phyloP scores from a whole-genome alignment of 2,797 vertebrate genomes.

The Podarcis siculus region DNA sequence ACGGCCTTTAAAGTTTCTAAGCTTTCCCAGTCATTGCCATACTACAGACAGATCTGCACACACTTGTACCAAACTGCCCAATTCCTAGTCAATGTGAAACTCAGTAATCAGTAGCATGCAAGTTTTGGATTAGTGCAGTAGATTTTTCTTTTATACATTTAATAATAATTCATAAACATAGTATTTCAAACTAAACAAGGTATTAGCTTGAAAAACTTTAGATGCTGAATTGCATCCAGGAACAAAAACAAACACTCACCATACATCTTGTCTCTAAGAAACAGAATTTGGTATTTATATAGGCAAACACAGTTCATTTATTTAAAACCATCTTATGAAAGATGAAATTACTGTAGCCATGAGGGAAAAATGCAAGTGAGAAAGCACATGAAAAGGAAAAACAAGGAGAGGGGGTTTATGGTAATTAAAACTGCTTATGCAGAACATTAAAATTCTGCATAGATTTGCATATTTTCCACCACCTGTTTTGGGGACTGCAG shows the following conservation, averaged over 20 bases:
- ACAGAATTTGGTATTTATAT: conserved; percentile 38
- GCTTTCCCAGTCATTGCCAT: not conserved
- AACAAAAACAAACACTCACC: conserved; percentile 4
- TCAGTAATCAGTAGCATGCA: conserved; percentile 12
- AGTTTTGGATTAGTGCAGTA: conserved; percentile 53
- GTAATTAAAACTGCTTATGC: conserved; percentile 93
- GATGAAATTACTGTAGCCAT: conserved; percentile 64
- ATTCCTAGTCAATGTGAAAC: not conserved
- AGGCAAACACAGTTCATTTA: conserved; percentile 32
- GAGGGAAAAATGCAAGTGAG: conserved; percentile 65
- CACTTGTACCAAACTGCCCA: not conserved
- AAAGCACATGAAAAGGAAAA: conserved; percentile 77
- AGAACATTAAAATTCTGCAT: conserved; percentile 96
- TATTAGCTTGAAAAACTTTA: conserved; percentile 46
- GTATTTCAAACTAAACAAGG: not conserved
- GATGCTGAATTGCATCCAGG: conserved; percentile 24
- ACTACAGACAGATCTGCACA: not conserved
- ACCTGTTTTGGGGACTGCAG: conserved; percentile 98
- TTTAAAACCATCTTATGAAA: conserved; percentile 46
- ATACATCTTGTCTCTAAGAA: conserved; percentile 41
- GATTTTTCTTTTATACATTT: conserved; percentile 36
- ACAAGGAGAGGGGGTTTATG: conserved; percentile 75
- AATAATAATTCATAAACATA: conserved; percentile 23
- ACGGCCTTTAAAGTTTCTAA: not conserved
- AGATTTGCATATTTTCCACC: conserved; percentile 98